Base-by-base conservation (phyloP, 2,113 vertebrate species). In the Crotalus horridus region DNA sequence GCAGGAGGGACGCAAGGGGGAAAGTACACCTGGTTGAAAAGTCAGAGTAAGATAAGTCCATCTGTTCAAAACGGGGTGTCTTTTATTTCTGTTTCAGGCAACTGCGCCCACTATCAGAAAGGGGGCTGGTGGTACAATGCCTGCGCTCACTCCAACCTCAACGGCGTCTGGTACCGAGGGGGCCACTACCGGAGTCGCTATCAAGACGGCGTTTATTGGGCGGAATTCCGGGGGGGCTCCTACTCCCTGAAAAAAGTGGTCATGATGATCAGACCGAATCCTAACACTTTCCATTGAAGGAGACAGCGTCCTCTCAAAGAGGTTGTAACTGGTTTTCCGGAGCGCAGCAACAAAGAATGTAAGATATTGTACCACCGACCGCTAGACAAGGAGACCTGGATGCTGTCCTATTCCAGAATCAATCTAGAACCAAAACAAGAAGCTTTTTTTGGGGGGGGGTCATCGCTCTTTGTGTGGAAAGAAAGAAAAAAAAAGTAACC, bases 111-210 rank as follows among this genome's bases (percentile, higher is more conserved):
- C 91, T 99, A 99, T 96, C 99, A 99, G 97, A 99, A 99, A 91
- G 99, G 99, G 94, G 99, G 99, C 89, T 99, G 99, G 99, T 99
- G 99, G 99, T 99, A 99, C 93, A 99, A 99, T 0, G 98, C 99
- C 1, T 99, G 99, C 0, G 99, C 99, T 90, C 99, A 99, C 92
- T 99, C 99, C 33, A 99, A 99, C 93, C 98, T 99, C 96, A 99
- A 99, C 0, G 99, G 99, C 0, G 99, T 99, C 3, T 99, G 99
- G 99, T 99, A 99, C 93, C 97, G 99, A 0, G 99, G 99, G 20
- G 99, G 99, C 59, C 99, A 99, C 94, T 99, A 99, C 94, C 98
- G 99, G 92, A 99, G 99, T 89, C 98, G 99, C 0, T 99, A 99
- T 89, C 99, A 99, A 96, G 99, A 99, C 0, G 99, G 99, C 0